A percentile compares a stretch with the other conserved stretches of the same genome.
Conservation (phyloP, 2,797 vertebrate species). For the Sebastes taczanowskii region DNA sequence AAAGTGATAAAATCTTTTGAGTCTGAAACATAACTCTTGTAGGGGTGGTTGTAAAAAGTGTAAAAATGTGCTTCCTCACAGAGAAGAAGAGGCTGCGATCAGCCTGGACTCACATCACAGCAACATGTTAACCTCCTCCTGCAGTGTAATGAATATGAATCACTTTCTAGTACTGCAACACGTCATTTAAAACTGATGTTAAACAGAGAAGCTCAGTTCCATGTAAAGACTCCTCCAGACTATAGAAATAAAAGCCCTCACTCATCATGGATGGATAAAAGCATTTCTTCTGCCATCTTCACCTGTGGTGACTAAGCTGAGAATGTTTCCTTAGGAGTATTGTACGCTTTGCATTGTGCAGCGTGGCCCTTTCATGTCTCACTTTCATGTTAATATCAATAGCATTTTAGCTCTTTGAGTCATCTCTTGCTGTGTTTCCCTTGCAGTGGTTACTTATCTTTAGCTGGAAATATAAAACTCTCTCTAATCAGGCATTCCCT, state of each 20-base stretch:
- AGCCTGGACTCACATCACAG: neutral
- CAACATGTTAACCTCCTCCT: neutral
- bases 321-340: conserved; percentile 17
- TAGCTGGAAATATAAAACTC: conserved; percentile 15
- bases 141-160: neutral
- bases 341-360: conserved; percentile 5
- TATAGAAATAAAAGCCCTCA: conserved; percentile 15
- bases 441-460: conserved; percentile 34
- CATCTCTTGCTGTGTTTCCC: conserved; percentile 5
- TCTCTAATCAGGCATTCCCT: conserved; percentile 43
- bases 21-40: neutral
- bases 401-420: conserved; percentile 25
- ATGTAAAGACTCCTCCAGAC: neutral
- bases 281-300: neutral
- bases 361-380: conserved; percentile 40
- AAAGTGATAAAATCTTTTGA: neutral
- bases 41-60: neutral
- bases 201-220: neutral
- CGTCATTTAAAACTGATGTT: neutral
- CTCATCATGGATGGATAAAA: conserved; percentile 47
- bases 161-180: neutral
- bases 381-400: conserved; percentile 40
- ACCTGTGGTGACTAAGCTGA: conserved; percentile 27
- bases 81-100: neutral
- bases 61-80: neutral